Conservation (phyloP, 2,888 invertebrate genomes). For the Cantharis nigra region DNA sequence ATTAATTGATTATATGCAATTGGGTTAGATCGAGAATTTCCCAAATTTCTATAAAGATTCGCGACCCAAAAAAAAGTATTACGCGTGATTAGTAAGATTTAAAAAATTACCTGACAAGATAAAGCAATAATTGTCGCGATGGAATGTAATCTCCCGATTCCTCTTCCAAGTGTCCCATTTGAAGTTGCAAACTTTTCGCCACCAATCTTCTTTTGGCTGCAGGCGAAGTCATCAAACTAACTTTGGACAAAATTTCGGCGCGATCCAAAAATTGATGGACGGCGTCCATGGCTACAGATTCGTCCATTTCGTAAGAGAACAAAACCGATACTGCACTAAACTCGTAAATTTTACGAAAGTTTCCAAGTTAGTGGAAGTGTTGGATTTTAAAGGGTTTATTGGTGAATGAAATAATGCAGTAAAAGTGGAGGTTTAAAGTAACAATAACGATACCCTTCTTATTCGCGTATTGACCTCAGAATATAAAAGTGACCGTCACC, state of each 20-base stretch:
- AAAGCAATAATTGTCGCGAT: slow-evolving; percentile 65
- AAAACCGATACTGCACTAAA: slow-evolving; percentile 1
- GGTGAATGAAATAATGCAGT: background rate
- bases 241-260: slow-evolving; percentile 63
- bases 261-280: slow-evolving; percentile 59
- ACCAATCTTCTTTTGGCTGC: slow-evolving; percentile 61
- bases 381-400: slow-evolving; percentile 4
- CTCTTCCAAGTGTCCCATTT: slow-evolving; percentile 51
- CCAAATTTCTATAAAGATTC: background rate
- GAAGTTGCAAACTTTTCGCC: slow-evolving; percentile 61
- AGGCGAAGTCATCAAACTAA: slow-evolving; percentile 63
- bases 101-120: slow-evolving; percentile 64
- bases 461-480: slow-evolving; percentile 1
- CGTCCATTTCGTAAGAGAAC: slow-evolving; percentile 12
- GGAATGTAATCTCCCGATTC: slow-evolving; percentile 60
- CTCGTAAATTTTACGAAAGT: background rate
- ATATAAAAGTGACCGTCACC: background rate
- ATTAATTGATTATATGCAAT: background rate
- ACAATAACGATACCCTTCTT: background rate
- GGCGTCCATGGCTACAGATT: background rate
- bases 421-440: slow-evolving; percentile 1
- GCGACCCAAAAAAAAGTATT: background rate
- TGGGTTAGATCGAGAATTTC: background rate
- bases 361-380: background rate
- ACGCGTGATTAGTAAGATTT: background rate